Percentiles rank a stretch among this genome's conserved stretches.
These are phyloP conservation scores for Puntigrus tetrazona DNA, from an alignment of 2,113 vertebrate species.

Conservation along the genomic window DNA sequence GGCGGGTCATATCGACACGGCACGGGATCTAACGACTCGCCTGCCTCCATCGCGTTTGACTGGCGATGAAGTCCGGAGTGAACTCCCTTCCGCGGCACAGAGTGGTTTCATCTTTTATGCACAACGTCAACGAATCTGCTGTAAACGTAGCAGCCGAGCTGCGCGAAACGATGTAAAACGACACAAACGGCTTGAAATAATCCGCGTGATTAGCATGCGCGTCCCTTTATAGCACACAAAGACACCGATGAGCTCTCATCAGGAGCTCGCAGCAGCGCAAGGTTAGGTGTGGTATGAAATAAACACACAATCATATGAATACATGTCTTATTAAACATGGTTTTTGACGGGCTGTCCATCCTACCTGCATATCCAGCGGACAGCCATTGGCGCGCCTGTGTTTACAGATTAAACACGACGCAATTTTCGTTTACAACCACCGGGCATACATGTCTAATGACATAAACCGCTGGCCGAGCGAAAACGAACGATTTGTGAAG, in stretches of 20 bases:
- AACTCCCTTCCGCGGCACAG: slow-evolving; percentile 12
- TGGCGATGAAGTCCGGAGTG: background rate
- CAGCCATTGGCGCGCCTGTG: slow-evolving; percentile 70
- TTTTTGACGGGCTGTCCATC: slow-evolving; percentile 37
- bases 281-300: background rate
- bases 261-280: background rate
- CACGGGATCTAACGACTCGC: background rate
- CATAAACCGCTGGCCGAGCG: background rate
- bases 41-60: background rate
- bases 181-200: background rate
- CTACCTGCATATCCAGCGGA: slow-evolving; percentile 81
- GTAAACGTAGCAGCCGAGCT: background rate
- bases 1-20: background rate
- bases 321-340: background rate
- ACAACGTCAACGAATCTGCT: slow-evolving; percentile 26
- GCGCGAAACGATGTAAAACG: background rate
- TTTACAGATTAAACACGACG: slow-evolving; percentile 35
- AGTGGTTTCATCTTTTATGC: slow-evolving; percentile 46
- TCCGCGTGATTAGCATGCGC: background rate
- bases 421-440: slow-evolving; percentile 40
- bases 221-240: slow-evolving; percentile 5
- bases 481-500: background rate
- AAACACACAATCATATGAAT: background rate
- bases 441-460: slow-evolving; percentile 7
- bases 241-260: background rate